Base-by-base conservation (phyloP, 2,888 invertebrate genomes). In the Nowickia ferox region DNA sequence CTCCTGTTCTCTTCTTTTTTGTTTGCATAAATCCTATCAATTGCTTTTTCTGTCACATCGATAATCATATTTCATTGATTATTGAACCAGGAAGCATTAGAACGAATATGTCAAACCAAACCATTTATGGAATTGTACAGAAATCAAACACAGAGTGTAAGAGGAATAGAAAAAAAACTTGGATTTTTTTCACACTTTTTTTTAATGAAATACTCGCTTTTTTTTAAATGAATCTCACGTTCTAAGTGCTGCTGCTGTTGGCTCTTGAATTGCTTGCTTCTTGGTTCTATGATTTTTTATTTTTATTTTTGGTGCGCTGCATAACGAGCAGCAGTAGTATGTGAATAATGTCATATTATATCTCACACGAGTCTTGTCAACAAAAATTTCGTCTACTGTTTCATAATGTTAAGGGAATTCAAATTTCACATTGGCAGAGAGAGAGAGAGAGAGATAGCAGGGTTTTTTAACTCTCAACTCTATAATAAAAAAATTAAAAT, bases 31-130 rank as follows among this genome's bases (percentile, higher is more conserved):
- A 81, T 81, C 66, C 74, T 74, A 68, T 75, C 80, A 74, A 66
- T 66, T 74, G 66, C 74, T 80, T 68, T 51, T 66, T 66, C 59
- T 81, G 80, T 74, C 80, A 82, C 81, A 61, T 51, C 61, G 75
- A 59, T 82, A 82, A 77, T 74, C 76, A 83, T 83, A 83, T 76
- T 83, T 76, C 76, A 83, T 42, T 84, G 80, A 81, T 72, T 81
- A 76, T 84, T 76, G 81, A 81, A 84, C 84, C 81, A 84, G 84
- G 84, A 84, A 84, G 84, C 71, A 81, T 84, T 72, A 74, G 66
- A 84, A 80, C 44, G 10, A 65, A 69, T 57, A 77, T n/a, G 61
- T 65, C 63, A 65, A 74, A 51, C 66, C 66, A 48, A 76, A 51
- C 76, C 76, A 48, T 76, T 82, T 76, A 82, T 63, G 69, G 75